Evolutionary conservation across 2,797 vertebrate genomes (phyloP).

Genomic region (Labroides dimidiatus): DNA sequence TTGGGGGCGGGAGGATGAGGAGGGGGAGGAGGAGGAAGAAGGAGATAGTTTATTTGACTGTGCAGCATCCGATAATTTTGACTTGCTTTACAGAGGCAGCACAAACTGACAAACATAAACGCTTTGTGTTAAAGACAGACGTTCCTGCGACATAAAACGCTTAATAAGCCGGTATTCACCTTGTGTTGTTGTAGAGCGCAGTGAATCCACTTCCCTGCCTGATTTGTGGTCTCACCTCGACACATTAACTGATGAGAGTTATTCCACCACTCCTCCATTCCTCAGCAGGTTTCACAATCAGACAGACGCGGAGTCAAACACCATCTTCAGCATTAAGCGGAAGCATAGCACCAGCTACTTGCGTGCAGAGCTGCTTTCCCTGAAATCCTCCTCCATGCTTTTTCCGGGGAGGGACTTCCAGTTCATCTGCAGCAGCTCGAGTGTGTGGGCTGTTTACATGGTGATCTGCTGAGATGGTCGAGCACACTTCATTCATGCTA

Average conservation of each 20-base stretch:
- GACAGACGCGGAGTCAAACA: not conserved
- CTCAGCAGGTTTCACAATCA: not conserved
- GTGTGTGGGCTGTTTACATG: not conserved
- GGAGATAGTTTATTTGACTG: conserved; percentile 2
- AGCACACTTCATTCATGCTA: not conserved
- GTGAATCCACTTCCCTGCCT: conserved; percentile 17
- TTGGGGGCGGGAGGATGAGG: conserved; percentile 27
- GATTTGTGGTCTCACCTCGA: conserved; percentile 52
- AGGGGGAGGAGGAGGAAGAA: not conserved
- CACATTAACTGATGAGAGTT: not conserved
- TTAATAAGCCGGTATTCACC: not conserved
- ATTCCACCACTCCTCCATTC: conserved; percentile 10
- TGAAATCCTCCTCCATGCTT: conserved; percentile 56
- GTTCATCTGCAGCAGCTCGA: conserved; percentile 19
- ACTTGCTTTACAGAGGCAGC: not conserved
- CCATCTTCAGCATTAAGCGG: not conserved
- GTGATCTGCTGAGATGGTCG: not conserved
- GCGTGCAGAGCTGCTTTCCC: conserved; percentile 30
- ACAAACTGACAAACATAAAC: not conserved
- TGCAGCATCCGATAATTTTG: conserved; percentile 17
- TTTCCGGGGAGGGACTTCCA: conserved; percentile 83
- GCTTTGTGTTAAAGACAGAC: not conserved
- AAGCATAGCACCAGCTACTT: not conserved
- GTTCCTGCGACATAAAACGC: not conserved
- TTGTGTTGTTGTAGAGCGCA: not conserved